A percentile compares a stretch with the other conserved stretches of the same genome.
Evolutionary conservation across 2,888 invertebrate species (phyloP).

Genomic region (Macrosoma leucophasiata): DNA sequence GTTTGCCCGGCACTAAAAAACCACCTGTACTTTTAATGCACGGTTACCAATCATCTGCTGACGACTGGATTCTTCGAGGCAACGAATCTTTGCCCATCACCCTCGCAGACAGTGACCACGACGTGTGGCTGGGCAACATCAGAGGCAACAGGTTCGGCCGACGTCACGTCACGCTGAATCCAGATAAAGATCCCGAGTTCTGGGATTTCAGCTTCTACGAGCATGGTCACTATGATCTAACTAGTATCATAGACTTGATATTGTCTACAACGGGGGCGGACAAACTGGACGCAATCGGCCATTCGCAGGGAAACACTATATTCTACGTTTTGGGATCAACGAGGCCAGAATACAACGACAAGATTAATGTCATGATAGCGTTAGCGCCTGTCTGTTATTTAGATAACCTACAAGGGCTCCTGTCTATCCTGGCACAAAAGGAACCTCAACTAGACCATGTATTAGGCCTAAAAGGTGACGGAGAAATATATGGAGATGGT

Average conservation of each 20-base stretch:
- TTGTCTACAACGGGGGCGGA: conserved; percentile 53
- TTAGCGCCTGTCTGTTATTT: conserved; percentile 72
- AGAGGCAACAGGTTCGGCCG: conserved; percentile 76
- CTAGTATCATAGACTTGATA: conserved; percentile 64
- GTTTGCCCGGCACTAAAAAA: conserved; percentile 21
- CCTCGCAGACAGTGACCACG: conserved; percentile 63
- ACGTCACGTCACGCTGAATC: conserved; percentile 52
- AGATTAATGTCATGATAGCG: conserved; percentile 61
- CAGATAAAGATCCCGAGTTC: conserved; percentile 38
- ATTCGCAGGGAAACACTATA: conserved; percentile 77
- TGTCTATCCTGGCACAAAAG: conserved; percentile 35
- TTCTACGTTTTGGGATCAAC: conserved; percentile 67
- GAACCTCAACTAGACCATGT: no score
- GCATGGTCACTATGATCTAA: conserved; percentile 80
- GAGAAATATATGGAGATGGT: no score
- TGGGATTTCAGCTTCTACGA: conserved; percentile 79
- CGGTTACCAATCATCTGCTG: conserved; percentile 30
- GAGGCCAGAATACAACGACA: conserved; percentile 68
- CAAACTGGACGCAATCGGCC: conserved; percentile 77
- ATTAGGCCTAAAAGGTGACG: no score
- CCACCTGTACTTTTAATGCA: conserved; percentile 30
- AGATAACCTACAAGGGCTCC: conserved; percentile 36
- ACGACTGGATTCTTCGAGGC: conserved; percentile 31
- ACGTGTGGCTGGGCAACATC: conserved; percentile 41
- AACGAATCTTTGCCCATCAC: conserved; percentile 25